Percentiles rank a stretch among this genome's conserved stretches.
These are phyloP conservation scores for Calyptommatus sinebrachiatus DNA, from an alignment of 2,113 vertebrate genomes.

Conservation along the genomic window DNA sequence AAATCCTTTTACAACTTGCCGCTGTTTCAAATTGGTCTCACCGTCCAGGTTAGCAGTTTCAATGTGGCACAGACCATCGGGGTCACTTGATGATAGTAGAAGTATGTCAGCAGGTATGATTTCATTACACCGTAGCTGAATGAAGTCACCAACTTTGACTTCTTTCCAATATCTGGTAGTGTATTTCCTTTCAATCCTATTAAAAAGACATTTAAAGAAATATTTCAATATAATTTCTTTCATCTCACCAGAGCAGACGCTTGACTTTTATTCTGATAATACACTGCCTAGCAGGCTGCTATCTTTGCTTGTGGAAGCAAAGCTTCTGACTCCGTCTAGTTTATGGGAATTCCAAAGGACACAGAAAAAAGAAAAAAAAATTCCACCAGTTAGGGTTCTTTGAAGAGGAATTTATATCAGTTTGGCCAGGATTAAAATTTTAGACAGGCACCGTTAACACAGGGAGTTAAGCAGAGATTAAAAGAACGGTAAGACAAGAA, in stretches of 20 bases:
- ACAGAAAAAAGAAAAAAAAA: not conserved
- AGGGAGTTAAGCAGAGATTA: too few species aligned
- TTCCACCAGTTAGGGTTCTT: not conserved
- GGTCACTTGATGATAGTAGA: slow-evolving; percentile 92
- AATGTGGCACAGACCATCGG: slow-evolving; percentile 92
- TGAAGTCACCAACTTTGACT: slow-evolving; percentile 89
- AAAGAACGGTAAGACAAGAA: not conserved
- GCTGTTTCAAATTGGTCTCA: slow-evolving; percentile 95
- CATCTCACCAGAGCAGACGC: not conserved
- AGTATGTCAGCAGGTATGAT: slow-evolving; percentile 93
- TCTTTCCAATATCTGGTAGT: slow-evolving; percentile 94
- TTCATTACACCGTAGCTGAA: slow-evolving; percentile 91
- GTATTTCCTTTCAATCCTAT: slow-evolving; percentile 82
- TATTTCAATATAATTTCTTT: not conserved
- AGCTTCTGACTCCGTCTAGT: not conserved
- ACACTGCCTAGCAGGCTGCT: not conserved
- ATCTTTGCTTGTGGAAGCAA: not conserved
- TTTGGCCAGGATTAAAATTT: not conserved
- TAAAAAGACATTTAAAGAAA: slow-evolving; percentile 14
- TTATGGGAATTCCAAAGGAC: not conserved
- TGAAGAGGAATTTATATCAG: not conserved
- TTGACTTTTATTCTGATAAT: not conserved
- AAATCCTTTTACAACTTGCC: slow-evolving; percentile 91
- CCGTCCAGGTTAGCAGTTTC: slow-evolving; percentile 97
- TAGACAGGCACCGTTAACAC: not conserved